phyloP scores from a whole-genome alignment of 2,888 invertebrate species.

The Bombylius discolor region DNA sequence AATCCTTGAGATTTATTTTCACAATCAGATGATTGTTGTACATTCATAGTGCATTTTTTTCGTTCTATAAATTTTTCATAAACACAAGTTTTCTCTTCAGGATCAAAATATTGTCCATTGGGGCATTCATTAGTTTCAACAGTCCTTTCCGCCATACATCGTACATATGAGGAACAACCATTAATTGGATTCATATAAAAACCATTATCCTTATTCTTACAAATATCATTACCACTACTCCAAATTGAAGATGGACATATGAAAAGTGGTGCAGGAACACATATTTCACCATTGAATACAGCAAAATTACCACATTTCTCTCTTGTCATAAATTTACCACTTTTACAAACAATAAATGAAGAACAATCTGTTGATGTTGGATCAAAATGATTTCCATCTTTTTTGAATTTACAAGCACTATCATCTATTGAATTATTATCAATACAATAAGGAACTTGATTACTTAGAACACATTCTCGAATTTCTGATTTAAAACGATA shows the following conservation, averaged over 20 bases:
- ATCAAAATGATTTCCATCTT: constrained; percentile 29
- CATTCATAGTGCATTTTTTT: constrained; percentile 17
- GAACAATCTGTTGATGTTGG: constrained; percentile 25
- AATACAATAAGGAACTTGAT: constrained; percentile 15
- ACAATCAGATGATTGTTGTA: constrained; percentile 20
- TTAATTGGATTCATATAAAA: constrained; percentile 28
- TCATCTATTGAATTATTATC: constrained; percentile 1
- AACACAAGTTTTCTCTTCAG: constrained; percentile 19
- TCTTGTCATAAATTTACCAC: constrained; percentile 20
- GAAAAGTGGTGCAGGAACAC: constrained; percentile 24
- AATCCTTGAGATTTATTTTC: constrained; percentile 21
- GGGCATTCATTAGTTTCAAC: constrained; percentile 23
- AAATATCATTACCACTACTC: constrained; percentile 22
- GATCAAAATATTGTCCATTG: constrained; percentile 27
- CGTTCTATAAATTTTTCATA: constrained; percentile 19
- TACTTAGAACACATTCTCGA: constrained; percentile 20
- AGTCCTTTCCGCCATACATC: constrained; percentile 23
- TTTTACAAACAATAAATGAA: constrained; percentile 26
- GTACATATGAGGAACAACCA: constrained; percentile 28
- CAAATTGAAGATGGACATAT: constrained; percentile 17
- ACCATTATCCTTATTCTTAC: constrained; percentile 41
- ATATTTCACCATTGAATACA: constrained; percentile 26
- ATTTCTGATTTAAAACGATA: constrained; percentile 22
- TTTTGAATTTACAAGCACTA: constrained; percentile 17
- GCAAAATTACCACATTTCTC: constrained; percentile 24